phyloP scores from a whole-genome alignment of 2,888 invertebrate genomes.

The Microplitis deprimator region DNA sequence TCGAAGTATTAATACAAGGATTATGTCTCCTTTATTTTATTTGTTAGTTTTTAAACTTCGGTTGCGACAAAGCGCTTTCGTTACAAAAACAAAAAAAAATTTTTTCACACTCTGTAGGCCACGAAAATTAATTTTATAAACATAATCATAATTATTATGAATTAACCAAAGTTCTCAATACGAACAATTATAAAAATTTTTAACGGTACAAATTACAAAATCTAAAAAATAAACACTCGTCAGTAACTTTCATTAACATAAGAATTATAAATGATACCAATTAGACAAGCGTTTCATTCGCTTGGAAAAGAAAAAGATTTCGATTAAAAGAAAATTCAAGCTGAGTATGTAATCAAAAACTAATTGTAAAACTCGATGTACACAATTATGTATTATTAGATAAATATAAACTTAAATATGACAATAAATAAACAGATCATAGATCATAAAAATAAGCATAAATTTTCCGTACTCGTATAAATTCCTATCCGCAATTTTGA shows the following conservation, averaged over 20 bases:
- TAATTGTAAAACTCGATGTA: too few relatives aligned
- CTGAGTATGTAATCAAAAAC: background rate
- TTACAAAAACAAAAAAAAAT: slow-evolving; percentile 26
- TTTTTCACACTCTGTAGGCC: slow-evolving; percentile 22
- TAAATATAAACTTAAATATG: slow-evolving; percentile 10
- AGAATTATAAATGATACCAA: slow-evolving; percentile 19
- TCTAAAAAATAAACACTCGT: slow-evolving; percentile 67
- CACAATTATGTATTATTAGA: too few relatives aligned
- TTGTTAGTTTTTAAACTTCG: slow-evolving; percentile 34
- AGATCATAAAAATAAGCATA: background rate
- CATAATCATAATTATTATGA: background rate
- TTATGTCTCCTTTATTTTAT: slow-evolving; percentile 20
- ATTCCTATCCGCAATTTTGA: slow-evolving; percentile 93
- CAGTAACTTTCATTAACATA: slow-evolving; percentile 69
- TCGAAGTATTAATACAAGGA: slow-evolving; percentile 6
- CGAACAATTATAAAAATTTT: background rate
- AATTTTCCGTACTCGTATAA: slow-evolving; percentile 79
- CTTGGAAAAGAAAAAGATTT: slow-evolving; percentile 16
- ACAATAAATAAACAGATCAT: background rate
- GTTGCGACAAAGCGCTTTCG: slow-evolving; percentile 27
- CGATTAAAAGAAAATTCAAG: too few relatives aligned
- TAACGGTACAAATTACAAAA: slow-evolving; percentile 58
- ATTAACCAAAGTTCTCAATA: background rate
- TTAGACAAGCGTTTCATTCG: background rate
- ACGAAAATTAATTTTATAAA: slow-evolving; percentile 3